A percentile compares a stretch with the other conserved stretches of the same genome.
These are phyloP conservation scores for Catostylus mosaicus DNA, from an alignment of 30 jellyfish, hydroid and myxozoan species.

Conservation along the genomic window DNA sequence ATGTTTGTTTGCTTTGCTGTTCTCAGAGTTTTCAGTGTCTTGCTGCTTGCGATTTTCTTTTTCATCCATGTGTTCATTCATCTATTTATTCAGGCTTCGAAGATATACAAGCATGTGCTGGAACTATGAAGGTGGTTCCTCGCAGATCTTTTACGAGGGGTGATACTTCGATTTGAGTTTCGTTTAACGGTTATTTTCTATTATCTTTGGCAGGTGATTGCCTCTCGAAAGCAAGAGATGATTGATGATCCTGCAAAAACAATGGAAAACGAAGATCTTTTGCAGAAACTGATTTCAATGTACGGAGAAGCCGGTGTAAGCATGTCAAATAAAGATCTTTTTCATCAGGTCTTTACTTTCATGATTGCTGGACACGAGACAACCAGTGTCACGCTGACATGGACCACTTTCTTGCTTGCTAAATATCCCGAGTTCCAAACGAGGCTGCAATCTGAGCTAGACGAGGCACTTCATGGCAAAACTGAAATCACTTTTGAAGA, in stretches of 20 bases:
- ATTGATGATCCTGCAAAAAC: not conserved
- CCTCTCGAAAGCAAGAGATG: constrained; percentile 13
- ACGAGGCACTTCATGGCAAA: constrained; percentile 3
- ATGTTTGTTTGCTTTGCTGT: no score
- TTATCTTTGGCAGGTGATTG: constrained; percentile 18
- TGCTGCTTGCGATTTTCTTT: no score
- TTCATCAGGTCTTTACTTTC: constrained; percentile 57
- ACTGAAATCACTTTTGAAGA: constrained; percentile 38
- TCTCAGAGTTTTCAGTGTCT: no score
- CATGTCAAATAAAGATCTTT: no score
- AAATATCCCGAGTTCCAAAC: constrained; percentile 34
- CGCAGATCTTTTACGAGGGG: not conserved
- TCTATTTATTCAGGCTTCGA: no score
- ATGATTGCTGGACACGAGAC: constrained; percentile 75
- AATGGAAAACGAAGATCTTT: constrained; percentile 1
- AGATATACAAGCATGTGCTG: not conserved
- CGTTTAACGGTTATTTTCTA: not conserved
- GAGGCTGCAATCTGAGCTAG: constrained; percentile 18
- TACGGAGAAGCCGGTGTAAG: constrained; percentile 42
- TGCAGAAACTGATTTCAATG: constrained; percentile 26
- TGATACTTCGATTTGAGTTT: not conserved
- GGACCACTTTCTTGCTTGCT: constrained; percentile 51
- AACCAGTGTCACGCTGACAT: constrained; percentile 52
- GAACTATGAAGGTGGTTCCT: not conserved
- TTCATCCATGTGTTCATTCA: no score